Base-by-base conservation (phyloP, 2,888 invertebrate species). In the Hirtodrosophila trivittata region DNA sequence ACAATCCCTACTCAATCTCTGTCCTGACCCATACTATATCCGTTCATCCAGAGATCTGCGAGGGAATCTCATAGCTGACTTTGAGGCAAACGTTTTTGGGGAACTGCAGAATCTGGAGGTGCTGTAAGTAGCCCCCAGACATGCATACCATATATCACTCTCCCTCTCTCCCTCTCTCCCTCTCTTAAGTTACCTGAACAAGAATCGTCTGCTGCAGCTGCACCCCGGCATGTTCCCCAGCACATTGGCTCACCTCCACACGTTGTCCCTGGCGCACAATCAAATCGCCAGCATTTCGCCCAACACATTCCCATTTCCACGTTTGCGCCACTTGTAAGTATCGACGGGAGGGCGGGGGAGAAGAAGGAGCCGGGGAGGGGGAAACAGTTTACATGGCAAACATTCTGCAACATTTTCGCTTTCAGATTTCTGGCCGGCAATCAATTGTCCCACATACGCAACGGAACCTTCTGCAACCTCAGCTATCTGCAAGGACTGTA, bases 381-480 rank as follows among this genome's bases (percentile, higher is more conserved):
- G 16, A 1, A 18, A 38, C 18, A 38, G 9, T 28, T 28, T 16
- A 41, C 18, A 51, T 54, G 14, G 32, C 42, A 3, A 1, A 32
- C 26, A 57, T 42, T 35, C 30, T 28, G 21, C 28, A 28, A 28
- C n/a, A 9, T 10, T 38, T 66, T 37, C 46, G 4, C 13, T 90
- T 89, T 3, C 89, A 93, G 93, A 73, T 92, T 92, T 82, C 74
- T 93, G 42, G 91, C 92, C 1, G 91, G 91, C 59, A 93, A 93
- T 86, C 86, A 87, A 12, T 83, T 93, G 43, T 77, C 80, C 7
- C 76, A 87, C 33, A 77, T 93, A 41, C 84, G 87, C 32, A 90
- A 90, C 12, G 89, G 88, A 30, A 91, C 91, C n/a, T 93, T 93
- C 69, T 89, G 87, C 42, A 90, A 91, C 68, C 81, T 93, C 14